Base-by-base conservation (phyloP, 1,140 invertebrate species). In the Oncopodura yosiiana region DNA sequence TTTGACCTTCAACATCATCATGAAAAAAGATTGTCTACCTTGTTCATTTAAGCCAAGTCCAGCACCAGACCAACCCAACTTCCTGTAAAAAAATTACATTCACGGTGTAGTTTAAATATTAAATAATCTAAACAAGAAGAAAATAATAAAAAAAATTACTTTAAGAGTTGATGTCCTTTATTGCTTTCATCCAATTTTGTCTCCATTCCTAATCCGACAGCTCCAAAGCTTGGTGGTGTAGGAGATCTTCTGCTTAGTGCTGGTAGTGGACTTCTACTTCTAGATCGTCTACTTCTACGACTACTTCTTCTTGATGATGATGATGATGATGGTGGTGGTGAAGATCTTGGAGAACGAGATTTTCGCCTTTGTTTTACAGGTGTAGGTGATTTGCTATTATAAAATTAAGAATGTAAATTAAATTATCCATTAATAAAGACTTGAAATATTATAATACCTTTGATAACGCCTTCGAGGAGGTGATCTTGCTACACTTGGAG, bases 141-240 rank as follows among this genome's bases (percentile, higher is more conserved):
- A 34, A 34, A 9, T 34, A n/a, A n/a, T n/a, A n/a, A n/a, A n/a
- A n/a, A n/a, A n/a, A n/a, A n/a, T 52, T 58, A 55, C 43, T 58
- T 86, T 27, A 96, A 73, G 71, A 97, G 79, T 70, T 95, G 90
- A 73, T 96, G 92, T 0, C 94, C 93, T 71, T 94, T 95, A 71
- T 96, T 97, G 26, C 79, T 83, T 63, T 87, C 81, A 65, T 89
- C 86, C 8, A 92, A 66, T 53, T 72, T 70, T 49, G 67, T 68
- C 63, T 81, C 78, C 53, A 74, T 71, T 8, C 66, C 68, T 67
- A 75, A 71, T 53, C 70, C 76, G 19, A 50, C 46, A 49, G 49
- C 42, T 16, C 65, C 71, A 65, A 86, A 86, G 69, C 82, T 84
- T 3, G 86, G 86, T 11, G 86, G 86, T 12, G 86, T 85, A 9